Conservation (phyloP, 2,113 vertebrate species). For the Microtus richardsoni region DNA sequence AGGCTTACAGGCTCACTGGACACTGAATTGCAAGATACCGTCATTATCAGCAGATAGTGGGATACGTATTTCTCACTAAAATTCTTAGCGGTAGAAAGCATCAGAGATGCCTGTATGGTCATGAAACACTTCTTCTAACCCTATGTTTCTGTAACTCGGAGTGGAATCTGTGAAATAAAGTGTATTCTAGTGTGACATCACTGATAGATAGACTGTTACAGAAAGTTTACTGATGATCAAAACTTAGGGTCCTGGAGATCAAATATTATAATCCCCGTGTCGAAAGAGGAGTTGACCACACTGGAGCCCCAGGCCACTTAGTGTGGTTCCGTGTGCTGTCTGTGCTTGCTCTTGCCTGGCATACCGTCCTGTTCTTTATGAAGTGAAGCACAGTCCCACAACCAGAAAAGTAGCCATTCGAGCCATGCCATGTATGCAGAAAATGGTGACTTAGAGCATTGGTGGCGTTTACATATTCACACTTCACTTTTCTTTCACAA, state of each 20-base stretch:
- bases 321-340: not conserved
- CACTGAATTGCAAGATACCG: not conserved
- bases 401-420: not conserved
- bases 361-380: not conserved
- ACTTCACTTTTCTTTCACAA: not conserved
- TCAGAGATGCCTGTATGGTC: not conserved
- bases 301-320: too few relatives aligned
- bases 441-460: not conserved
- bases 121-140: not conserved
- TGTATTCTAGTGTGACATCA: not conserved
- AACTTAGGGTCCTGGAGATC: not conserved
- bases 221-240: not conserved
- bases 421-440: not conserved
- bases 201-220: not conserved
- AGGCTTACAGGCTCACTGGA: not conserved
- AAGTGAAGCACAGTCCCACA: not conserved
- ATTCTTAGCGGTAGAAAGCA: constrained; percentile 12
- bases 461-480: not conserved
- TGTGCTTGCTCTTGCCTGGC: not conserved
- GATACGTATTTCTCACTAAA: not conserved
- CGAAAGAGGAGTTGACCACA: not conserved
- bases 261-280: not conserved
- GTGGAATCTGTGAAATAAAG: not conserved
- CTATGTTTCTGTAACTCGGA: not conserved
- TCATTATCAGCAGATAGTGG: not conserved